Percentiles rank a stretch among this genome's conserved stretches.
These are phyloP conservation scores for Heliocidaris tuberculata DNA, from an alignment of 35 echinoderm and acorn worm species.

Conservation along the genomic window DNA sequence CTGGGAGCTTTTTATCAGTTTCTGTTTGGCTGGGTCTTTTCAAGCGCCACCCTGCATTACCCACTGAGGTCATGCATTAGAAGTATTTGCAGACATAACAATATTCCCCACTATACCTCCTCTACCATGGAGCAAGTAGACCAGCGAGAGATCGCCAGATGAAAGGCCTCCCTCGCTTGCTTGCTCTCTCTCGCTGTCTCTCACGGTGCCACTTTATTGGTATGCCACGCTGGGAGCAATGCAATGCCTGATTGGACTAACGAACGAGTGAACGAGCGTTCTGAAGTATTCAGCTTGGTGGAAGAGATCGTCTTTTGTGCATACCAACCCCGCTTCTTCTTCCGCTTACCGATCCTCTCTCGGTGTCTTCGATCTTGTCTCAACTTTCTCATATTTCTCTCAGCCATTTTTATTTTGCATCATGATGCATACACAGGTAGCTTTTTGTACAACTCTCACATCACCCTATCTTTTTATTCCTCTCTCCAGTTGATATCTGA, in stretches of 20 bases:
- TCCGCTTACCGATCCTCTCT: neutral
- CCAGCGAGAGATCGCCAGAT: neutral
- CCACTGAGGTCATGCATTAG: constrained; percentile 27
- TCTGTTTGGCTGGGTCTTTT: constrained; percentile 35
- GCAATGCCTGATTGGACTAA: constrained; percentile 41
- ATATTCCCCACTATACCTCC: constrained; percentile 32
- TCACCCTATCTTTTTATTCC: neutral
- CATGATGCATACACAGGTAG: neutral
- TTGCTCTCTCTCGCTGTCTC: neutral
- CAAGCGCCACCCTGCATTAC: neutral
- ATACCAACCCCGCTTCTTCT: constrained; percentile 18
- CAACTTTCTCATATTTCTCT: neutral
- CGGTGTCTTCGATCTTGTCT: neutral
- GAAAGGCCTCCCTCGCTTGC: neutral
- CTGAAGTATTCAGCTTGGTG: neutral
- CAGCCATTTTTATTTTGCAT: no score
- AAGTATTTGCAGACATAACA: constrained; percentile 42
- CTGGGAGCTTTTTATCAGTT: constrained; percentile 34
- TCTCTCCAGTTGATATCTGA: neutral
- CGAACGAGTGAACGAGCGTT: constrained; percentile 15
- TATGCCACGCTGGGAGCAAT: constrained; percentile 33
- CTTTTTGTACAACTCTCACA: no score
- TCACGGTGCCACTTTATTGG: constrained; percentile 7
- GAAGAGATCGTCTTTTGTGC: constrained; percentile 2
- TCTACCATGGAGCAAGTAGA: neutral